These are phyloP conservation scores for Drosophila suboccidentalis DNA, from an alignment of 2,888 invertebrate genomes.

Conservation along the genomic window DNA sequence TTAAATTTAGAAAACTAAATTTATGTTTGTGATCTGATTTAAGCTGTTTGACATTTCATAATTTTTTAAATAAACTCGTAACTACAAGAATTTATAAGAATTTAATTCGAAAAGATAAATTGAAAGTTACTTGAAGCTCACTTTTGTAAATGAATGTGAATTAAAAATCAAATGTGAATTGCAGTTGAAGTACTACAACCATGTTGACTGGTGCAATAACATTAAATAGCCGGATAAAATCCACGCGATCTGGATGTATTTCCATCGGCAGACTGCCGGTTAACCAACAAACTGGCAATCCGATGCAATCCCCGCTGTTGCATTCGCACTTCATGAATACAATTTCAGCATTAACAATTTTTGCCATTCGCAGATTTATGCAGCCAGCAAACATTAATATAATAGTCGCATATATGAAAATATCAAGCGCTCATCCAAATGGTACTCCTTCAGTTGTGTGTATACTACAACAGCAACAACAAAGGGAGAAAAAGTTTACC, in stretches of 20 bases:
- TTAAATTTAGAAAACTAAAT: too few species aligned
- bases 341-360: slow-evolving; percentile 60
- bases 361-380: slow-evolving; percentile 62
- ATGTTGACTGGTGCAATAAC: slow-evolving; percentile 23
- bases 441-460: slow-evolving; percentile 13
- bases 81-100: too few species aligned
- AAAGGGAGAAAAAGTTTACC: slow-evolving; percentile 27
- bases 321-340: slow-evolving; percentile 68
- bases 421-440: slow-evolving; percentile 14
- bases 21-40: too few species aligned
- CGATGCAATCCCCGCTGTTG: slow-evolving; percentile 13
- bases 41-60: too few species aligned
- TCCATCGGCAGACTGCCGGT: slow-evolving; percentile 16
- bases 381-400: slow-evolving; percentile 52
- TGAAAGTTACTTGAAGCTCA: neutral
- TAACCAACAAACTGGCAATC: slow-evolving; percentile 21
- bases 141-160: neutral
- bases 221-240: slow-evolving; percentile 30
- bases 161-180: neutral
- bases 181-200: neutral
- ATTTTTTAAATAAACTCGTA: too few species aligned
- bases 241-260: slow-evolving; percentile 14
- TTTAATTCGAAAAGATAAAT: neutral
- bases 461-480: slow-evolving; percentile 6
- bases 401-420: slow-evolving; percentile 34